A percentile compares a stretch with the other conserved stretches of the same genome.
These are phyloP conservation scores for Actinia tenebrosa DNA, from an alignment of 64 coral and sea anemone genomes.

Conservation along the genomic window DNA sequence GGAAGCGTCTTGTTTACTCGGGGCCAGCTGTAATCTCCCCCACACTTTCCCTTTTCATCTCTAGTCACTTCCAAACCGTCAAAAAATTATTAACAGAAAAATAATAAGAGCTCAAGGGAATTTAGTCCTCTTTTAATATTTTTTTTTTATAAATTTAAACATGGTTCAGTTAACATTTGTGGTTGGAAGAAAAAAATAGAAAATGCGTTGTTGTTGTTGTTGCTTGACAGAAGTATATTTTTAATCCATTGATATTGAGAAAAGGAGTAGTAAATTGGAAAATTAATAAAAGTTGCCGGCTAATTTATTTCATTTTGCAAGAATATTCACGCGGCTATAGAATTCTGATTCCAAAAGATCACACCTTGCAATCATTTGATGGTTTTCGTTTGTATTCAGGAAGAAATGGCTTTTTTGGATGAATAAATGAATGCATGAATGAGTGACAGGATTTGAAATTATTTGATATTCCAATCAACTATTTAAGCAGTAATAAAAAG, in stretches of 20 bases:
- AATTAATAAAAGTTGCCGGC: too few species aligned
- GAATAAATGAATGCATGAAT: not conserved
- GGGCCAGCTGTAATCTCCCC: not conserved
- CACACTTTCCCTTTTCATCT: not conserved
- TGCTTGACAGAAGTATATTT: too few species aligned
- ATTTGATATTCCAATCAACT: not conserved
- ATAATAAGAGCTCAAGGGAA: not conserved
- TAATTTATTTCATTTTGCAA: not conserved
- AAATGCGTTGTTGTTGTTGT: too few species aligned
- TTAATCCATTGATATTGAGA: too few species aligned
- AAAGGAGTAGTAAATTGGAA: too few species aligned
- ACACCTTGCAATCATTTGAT: not conserved
- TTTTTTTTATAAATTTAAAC: too few species aligned
- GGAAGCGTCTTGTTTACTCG: not conserved
- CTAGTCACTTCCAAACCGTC: not conserved
- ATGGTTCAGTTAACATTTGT: too few species aligned
- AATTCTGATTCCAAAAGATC: not conserved
- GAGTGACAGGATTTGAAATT: not conserved
- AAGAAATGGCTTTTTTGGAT: not conserved
- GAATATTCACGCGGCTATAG: not conserved
- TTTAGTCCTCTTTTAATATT: not conserved
- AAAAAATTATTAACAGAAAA: not conserved
- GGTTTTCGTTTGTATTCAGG: not conserved
- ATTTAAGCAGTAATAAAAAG: not conserved
- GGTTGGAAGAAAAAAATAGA: too few species aligned